Evolutionary conservation across 2,888 invertebrate species (phyloP).

Genomic region (Aspidiotus rigidus): DNA sequence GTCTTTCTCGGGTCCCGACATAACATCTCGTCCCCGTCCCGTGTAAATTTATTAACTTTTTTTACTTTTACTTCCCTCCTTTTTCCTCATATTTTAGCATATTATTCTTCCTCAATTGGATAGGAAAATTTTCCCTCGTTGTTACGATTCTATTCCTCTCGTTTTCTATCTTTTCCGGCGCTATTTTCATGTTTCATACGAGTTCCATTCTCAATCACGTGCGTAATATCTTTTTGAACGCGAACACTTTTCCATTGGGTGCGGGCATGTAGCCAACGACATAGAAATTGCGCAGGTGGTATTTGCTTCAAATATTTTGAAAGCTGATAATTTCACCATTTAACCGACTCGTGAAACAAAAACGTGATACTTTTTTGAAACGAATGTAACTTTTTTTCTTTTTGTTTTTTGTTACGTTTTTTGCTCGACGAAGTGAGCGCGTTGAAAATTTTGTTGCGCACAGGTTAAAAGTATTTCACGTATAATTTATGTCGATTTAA

Average conservation of each 20-base stretch:
- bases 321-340: conserved; percentile 4
- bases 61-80: not conserved
- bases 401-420: too few species aligned
- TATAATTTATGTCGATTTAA: not conserved
- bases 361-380: conserved; percentile 2
- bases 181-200: too few species aligned
- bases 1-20: not conserved
- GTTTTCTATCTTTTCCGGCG: too few species aligned
- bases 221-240: too few species aligned
- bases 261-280: too few species aligned
- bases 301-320: not conserved
- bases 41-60: not conserved
- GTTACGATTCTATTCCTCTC: too few species aligned
- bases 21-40: not conserved
- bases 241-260: too few species aligned
- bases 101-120: not conserved
- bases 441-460: not conserved
- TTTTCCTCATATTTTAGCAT: not conserved
- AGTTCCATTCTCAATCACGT: too few species aligned
- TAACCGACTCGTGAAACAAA: not conserved
- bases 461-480: not conserved
- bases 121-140: not conserved
- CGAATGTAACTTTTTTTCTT: not conserved
- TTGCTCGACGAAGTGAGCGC: not conserved
- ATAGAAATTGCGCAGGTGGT: not conserved